Evolutionary conservation across 2,113 vertebrate genomes (phyloP).

Genomic region (Paedocypris sp.): DNA sequence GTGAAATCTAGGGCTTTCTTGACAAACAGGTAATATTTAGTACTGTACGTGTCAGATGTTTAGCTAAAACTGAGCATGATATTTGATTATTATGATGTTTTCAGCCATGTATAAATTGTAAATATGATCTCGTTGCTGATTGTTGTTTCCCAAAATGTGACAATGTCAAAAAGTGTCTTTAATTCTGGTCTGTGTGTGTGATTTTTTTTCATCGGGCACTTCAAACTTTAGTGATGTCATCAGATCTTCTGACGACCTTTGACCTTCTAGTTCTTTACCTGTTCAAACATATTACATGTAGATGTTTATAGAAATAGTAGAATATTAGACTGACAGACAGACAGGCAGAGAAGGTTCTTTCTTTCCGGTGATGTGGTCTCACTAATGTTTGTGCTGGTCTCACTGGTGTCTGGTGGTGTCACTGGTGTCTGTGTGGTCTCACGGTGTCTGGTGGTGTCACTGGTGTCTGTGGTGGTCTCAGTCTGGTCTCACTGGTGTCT

Average conservation of each 20-base stretch:
- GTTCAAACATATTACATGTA: no score
- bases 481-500: no score
- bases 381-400: not conserved
- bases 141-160: slow-evolving; percentile 5
- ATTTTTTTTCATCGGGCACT: no score
- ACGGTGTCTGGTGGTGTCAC: no score
- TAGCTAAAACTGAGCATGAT: slow-evolving; percentile 13
- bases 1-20: no score
- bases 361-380: not conserved
- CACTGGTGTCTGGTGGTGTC: not conserved
- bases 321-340: no score
- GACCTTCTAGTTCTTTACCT: no score
- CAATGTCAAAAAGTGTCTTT: not conserved
- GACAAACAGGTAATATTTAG: no score
- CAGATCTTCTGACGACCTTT: no score
- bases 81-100: slow-evolving; percentile 18
- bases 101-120: slow-evolving; percentile 25
- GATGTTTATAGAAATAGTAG: no score
- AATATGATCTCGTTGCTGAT: slow-evolving; percentile 16
- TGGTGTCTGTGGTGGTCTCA: not conserved
- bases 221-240: no score
- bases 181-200: not conserved
- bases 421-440: not conserved
- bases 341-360: no score
- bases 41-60: slow-evolving; percentile 1